These are phyloP conservation scores for Trichoplusia ni DNA, from an alignment of 1,140 invertebrate species.

Conservation along the genomic window DNA sequence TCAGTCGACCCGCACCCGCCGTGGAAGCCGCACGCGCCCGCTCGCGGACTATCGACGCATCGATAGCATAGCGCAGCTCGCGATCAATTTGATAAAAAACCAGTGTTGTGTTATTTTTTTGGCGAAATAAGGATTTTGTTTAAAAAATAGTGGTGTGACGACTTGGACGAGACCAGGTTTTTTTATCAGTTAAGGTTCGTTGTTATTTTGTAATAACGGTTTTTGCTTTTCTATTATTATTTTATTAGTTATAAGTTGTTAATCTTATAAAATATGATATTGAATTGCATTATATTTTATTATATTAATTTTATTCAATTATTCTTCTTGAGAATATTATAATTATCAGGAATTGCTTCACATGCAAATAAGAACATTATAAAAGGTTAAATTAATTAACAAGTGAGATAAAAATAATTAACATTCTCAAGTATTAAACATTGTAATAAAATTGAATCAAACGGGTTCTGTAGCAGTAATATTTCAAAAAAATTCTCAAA, in stretches of 20 bases:
- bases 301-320: too few species aligned
- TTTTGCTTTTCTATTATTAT: conserved; percentile 13
- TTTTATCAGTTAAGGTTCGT: conserved; percentile 39
- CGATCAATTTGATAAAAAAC: conserved; percentile 44
- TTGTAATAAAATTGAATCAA: too few species aligned
- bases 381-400: too few species aligned
- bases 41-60: conserved; percentile 37
- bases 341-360: too few species aligned
- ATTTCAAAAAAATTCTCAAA: too few species aligned
- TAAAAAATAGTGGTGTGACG: conserved; percentile 41
- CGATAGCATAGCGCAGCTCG: conserved; percentile 40
- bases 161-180: conserved; percentile 37
- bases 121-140: conserved; percentile 29
- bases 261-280: too few species aligned
- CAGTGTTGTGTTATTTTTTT: conserved; percentile 42
- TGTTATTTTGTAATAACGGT: conserved; percentile 14
- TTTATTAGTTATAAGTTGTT: conserved; percentile 14
- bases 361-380: too few species aligned
- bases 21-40: conserved; percentile 33
- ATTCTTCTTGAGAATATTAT: too few species aligned
- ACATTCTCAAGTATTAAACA: too few species aligned
- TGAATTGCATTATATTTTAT: too few species aligned
- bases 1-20: conserved; percentile 34
- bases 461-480: too few species aligned
- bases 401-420: too few species aligned